phyloP scores from a whole-genome alignment of 2,797 vertebrate genomes.

The Poeciliopsis turneri region DNA sequence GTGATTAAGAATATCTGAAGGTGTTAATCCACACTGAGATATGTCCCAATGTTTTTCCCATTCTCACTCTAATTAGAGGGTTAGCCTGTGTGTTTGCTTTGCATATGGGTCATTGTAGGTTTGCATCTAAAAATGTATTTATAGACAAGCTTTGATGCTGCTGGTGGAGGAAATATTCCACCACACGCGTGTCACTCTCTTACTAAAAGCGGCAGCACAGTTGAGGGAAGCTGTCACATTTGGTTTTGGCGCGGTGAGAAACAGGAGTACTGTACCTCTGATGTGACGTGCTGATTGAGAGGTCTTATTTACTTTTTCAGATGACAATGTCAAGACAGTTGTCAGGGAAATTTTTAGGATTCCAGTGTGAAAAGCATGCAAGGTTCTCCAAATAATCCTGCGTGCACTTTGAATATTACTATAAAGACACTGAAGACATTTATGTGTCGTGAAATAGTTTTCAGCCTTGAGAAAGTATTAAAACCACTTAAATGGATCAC shows the following conservation, averaged over 20 bases:
- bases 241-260: constrained; percentile 20
- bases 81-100: constrained; percentile 49
- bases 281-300: constrained; percentile 33
- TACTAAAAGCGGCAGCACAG: constrained; percentile 35
- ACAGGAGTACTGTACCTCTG: constrained; percentile 27
- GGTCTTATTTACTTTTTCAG: constrained; percentile 29
- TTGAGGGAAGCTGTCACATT: constrained; percentile 44
- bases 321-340: constrained; percentile 8
- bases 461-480: not conserved
- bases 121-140: constrained; percentile 62
- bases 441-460: not conserved
- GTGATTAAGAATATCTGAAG: not conserved
- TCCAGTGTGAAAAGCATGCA: constrained; percentile 19
- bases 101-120: constrained; percentile 65
- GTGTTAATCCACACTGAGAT: constrained; percentile 27
- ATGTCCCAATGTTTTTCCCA: constrained; percentile 21
- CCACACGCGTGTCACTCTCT: constrained; percentile 53
- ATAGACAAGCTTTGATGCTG: constrained; percentile 72
- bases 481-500: not conserved
- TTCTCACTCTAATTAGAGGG: constrained; percentile 33
- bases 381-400: constrained; percentile 16
- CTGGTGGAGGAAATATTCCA: constrained; percentile 59
- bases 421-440: not conserved
- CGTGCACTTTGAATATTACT: constrained; percentile 6
- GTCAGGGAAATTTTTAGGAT: constrained; percentile 16